phyloP scores from a whole-genome alignment of 2,113 vertebrate species.

The Megaceryle maxima region DNA sequence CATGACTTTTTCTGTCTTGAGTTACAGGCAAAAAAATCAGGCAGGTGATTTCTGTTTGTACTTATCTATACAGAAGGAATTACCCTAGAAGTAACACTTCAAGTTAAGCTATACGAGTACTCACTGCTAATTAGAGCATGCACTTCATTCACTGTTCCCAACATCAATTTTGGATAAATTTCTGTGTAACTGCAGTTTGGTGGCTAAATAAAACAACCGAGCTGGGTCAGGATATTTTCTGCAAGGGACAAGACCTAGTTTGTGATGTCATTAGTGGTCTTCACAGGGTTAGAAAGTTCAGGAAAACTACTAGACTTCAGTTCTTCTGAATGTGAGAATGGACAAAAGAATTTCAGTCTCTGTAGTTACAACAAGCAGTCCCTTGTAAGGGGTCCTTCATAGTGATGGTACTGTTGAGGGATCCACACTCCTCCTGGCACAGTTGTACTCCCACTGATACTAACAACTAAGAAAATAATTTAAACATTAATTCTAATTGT shows the following conservation, averaged over 20 bases:
- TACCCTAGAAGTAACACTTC: neutral
- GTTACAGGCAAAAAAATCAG: neutral
- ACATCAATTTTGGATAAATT: neutral
- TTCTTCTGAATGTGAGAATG: neutral
- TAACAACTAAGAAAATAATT: neutral
- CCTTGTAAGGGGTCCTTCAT: neutral
- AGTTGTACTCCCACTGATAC: neutral
- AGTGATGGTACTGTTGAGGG: neutral
- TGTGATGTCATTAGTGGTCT: neutral
- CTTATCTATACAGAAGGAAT: neutral
- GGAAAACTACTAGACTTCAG: neutral
- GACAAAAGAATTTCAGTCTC: neutral
- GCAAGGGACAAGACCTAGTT: neutral
- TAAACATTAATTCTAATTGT: neutral
- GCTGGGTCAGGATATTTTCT: neutral
- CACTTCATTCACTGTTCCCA: neutral
- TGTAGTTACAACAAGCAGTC: neutral
- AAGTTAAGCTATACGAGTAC: neutral
- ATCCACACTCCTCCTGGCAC: neutral
- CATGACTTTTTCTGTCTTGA: neutral
- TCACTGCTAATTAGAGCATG: accelerated
- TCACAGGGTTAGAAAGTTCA: neutral
- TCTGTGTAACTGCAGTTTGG: neutral
- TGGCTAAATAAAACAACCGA: neutral
- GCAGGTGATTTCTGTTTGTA: neutral